Conservation (phyloP, 2,797 vertebrate genomes). For the Rhinoraja longicauda region DNA sequence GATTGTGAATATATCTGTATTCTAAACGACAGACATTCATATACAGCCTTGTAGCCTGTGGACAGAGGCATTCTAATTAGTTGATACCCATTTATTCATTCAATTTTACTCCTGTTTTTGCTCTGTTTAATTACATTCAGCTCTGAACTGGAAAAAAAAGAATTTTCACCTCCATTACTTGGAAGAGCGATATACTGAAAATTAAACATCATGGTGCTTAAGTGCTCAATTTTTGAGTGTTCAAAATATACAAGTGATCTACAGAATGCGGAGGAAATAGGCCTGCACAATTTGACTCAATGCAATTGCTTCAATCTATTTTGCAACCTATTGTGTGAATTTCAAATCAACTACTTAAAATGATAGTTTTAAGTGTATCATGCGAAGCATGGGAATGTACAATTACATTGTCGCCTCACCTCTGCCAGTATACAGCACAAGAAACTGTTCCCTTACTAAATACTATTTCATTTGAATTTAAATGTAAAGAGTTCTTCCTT, state of each 20-base stretch:
- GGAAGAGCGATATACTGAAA: neutral
- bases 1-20: neutral
- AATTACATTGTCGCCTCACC: neutral
- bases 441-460: no score
- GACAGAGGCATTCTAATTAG: neutral
- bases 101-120: neutral
- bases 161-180: neutral
- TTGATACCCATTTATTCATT: neutral
- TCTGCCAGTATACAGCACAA: neutral
- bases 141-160: neutral
- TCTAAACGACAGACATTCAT: neutral
- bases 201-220: neutral
- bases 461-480: neutral
- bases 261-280: no score
- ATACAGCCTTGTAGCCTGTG: neutral
- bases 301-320: neutral
- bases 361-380: neutral
- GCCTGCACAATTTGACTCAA: neutral
- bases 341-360: neutral
- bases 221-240: neutral
- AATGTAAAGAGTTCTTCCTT: neutral
- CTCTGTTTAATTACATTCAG: neutral
- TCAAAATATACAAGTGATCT: neutral
- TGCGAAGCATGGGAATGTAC: neutral
- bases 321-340: neutral